These are phyloP conservation scores for Oligia strigilis DNA, from an alignment of 2,888 invertebrate genomes.

Conservation along the genomic window DNA sequence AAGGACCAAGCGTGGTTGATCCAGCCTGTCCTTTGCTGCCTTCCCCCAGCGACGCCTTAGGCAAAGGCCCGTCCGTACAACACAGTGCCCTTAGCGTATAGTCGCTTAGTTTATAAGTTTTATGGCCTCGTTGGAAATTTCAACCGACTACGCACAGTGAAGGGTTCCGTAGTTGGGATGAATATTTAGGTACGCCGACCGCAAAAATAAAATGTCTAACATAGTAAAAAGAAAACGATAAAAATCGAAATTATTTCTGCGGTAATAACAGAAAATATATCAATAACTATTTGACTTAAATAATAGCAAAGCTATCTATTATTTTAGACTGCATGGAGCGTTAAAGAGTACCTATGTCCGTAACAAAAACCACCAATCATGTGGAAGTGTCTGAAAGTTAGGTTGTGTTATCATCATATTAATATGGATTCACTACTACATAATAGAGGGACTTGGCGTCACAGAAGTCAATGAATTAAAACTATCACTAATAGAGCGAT, in stretches of 20 bases:
- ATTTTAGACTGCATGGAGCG: too few species aligned
- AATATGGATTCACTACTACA: slow-evolving; percentile 12
- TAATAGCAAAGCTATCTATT: background rate
- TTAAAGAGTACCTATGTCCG: background rate
- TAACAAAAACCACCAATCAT: background rate
- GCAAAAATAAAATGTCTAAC: too few species aligned
- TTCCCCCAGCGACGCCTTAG: background rate
- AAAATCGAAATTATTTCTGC: background rate
- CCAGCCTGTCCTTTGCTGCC: background rate
- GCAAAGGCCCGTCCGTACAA: background rate
- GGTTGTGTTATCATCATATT: slow-evolving; percentile 9
- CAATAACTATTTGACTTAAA: background rate
- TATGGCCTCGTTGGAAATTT: background rate
- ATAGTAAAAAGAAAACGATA: background rate
- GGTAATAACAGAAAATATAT: too few species aligned
- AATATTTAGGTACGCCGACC: background rate
- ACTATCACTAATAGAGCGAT: slow-evolving; percentile 70
- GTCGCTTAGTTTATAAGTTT: background rate
- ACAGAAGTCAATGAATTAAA: slow-evolving; percentile 64
- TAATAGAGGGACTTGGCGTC: slow-evolving; percentile 37
- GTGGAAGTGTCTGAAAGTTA: background rate
- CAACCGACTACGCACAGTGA: background rate
- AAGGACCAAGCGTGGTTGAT: background rate
- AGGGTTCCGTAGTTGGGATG: background rate
- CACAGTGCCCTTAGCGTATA: background rate